phyloP scores from a whole-genome alignment of 2,797 vertebrate genomes.

The Psittacula derbiana region DNA sequence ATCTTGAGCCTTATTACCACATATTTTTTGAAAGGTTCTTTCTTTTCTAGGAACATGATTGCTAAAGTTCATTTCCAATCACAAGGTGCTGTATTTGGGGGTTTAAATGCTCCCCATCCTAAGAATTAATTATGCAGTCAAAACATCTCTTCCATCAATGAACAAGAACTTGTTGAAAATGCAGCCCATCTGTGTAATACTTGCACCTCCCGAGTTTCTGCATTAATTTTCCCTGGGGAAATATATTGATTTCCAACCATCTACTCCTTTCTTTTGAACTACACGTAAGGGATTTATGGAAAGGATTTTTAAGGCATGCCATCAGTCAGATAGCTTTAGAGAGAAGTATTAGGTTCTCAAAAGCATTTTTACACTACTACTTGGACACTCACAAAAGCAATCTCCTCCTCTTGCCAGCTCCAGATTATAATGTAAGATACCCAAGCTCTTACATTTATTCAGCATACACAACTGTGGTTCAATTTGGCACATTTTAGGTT shows the following conservation, averaged over 20 bases:
- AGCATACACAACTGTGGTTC: background rate
- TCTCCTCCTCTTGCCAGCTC: background rate
- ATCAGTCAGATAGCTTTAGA: background rate
- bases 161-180: background rate
- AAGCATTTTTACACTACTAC: background rate
- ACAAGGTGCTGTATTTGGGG: background rate
- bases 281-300: background rate
- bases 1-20: background rate
- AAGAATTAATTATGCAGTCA: background rate
- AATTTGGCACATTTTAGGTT: slow-evolving; percentile 28
- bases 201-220: background rate
- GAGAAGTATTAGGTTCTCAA: background rate
- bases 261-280: background rate
- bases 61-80: background rate
- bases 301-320: background rate
- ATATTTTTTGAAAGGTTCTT: background rate
- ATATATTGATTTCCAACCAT: background rate
- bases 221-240: background rate
- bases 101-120: background rate
- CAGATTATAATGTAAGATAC: background rate
- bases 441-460: slow-evolving; percentile 1
- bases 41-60: background rate
- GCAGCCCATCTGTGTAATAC: background rate
- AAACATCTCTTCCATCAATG: background rate
- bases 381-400: background rate